Base-by-base conservation (phyloP, 2,113 vertebrate species). In the Kryptolebias marmoratus region DNA sequence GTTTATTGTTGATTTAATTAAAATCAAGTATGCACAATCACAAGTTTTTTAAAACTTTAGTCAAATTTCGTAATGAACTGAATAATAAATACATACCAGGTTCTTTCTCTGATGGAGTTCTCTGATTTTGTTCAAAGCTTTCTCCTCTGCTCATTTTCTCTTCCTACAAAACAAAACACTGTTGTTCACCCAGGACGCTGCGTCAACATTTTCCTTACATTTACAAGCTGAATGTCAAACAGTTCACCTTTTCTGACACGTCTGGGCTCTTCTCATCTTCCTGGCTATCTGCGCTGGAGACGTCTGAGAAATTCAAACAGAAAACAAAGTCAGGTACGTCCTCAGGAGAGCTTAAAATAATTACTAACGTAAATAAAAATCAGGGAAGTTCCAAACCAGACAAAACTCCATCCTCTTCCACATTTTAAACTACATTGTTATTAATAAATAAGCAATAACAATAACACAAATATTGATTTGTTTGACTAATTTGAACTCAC, bases 211-310 rank as follows among this genome's bases (percentile, higher is more conserved):
- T 32, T 5, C 5, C 16, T 0, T 10, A 73, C 2, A 53, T 36
- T 8, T 16, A 39, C 0, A 1, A 56, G 10, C 6, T 60, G 31
- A 42, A 36, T 39, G 49, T 55, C 1, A 58, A 13, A 72, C n/a
- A 28, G 47, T 6, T 70, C 59, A 93, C 93, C 84, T 77, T 89
- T 79, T 89, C 87, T 59, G 89, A 89, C 32, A 75, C 10, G 45
- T 88, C 88, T 1, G 87, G 80, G 53, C 50, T 82, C 15, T 54
- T 90, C 55, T 90, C 89, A 5, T 86, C 89, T 2, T 91, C 90
- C 78, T 82, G 90, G 50, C 84, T 83, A 31, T 91, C 91, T 59
- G 85, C 71, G 45, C 87, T 77, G 14, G 91, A 91, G 4, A 82
- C 65, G 1, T 64, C 93, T 94, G 69, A 28, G 77, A 73, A 52